phyloP scores from a whole-genome alignment of 2,888 invertebrate genomes.

The Epinotia bilunana region DNA sequence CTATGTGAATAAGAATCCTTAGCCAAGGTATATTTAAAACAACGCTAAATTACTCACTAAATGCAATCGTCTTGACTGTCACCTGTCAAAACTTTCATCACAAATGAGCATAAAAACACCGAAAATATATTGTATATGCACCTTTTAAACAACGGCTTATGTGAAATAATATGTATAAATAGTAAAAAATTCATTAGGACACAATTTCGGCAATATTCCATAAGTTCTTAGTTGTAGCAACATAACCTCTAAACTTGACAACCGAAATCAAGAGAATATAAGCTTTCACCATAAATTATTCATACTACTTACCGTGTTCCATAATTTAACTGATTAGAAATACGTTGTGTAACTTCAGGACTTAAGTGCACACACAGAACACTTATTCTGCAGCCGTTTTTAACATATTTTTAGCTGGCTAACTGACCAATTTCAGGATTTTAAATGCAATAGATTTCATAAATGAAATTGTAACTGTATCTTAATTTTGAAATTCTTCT shows the following conservation, averaged over 20 bases:
- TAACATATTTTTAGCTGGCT: conserved; percentile 2
- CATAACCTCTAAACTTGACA: conserved; percentile 69
- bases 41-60: conserved; percentile 59
- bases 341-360: neutral
- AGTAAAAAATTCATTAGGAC: conserved; percentile 61
- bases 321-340: neutral
- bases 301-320: conserved; percentile 2
- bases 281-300: neutral
- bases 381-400: neutral
- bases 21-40: neutral
- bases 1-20: conserved; percentile 41
- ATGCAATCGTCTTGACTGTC: conserved; percentile 70
- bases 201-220: conserved; percentile 78
- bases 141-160: conserved; percentile 49
- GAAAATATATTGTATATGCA: conserved; percentile 59
- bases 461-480: neutral
- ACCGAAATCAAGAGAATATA: conserved; percentile 50
- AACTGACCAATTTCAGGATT: neutral
- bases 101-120: conserved; percentile 80
- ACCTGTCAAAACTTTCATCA: conserved; percentile 80
- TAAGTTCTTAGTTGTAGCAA: conserved; percentile 53
- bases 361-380: neutral
- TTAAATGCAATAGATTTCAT: neutral
- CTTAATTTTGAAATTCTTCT: neutral
- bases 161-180: conserved; percentile 51